A percentile compares a stretch with the other conserved stretches of the same genome.
These are phyloP conservation scores for Phalacrocorax pelagicus DNA, from an alignment of 2,113 vertebrate species.

Conservation along the genomic window DNA sequence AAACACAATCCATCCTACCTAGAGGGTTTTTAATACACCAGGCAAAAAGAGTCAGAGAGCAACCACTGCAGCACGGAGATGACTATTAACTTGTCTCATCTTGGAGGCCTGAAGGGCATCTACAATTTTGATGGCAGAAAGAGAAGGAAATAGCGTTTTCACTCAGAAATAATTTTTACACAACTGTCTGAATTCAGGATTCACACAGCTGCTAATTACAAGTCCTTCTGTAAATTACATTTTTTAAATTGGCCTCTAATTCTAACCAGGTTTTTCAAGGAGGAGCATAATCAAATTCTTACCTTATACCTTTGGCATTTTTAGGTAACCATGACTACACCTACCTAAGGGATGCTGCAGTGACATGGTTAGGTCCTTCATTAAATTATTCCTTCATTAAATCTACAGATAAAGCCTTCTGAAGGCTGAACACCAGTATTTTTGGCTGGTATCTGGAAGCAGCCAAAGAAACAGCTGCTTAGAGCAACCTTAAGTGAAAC, in stretches of 20 bases:
- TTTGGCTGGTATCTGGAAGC: neutral
- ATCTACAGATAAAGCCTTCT: neutral
- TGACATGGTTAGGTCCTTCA: neutral
- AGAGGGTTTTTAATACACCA: neutral
- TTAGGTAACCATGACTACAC: neutral
- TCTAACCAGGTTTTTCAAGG: neutral
- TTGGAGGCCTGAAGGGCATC: neutral
- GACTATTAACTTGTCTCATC: rapidly evolving
- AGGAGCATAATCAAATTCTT: neutral
- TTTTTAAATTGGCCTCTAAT: neutral
- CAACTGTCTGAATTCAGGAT: neutral
- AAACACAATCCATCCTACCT: neutral
- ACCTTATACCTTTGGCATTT: neutral
- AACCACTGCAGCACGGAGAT: neutral
- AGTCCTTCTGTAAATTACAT: neutral
- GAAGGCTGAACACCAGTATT: neutral
- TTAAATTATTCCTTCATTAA: neutral
- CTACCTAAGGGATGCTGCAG: neutral
- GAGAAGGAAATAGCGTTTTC: neutral
- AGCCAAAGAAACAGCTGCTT: neutral
- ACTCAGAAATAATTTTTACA: neutral
- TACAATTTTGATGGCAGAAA: neutral
- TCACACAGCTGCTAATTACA: neutral
- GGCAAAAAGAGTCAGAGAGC: neutral
- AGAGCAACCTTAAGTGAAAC: neutral